Evolutionary conservation across 30 jellyfish, hydroid and myxozoan species (phyloP).

Genomic region (Turritopsis rubra): DNA sequence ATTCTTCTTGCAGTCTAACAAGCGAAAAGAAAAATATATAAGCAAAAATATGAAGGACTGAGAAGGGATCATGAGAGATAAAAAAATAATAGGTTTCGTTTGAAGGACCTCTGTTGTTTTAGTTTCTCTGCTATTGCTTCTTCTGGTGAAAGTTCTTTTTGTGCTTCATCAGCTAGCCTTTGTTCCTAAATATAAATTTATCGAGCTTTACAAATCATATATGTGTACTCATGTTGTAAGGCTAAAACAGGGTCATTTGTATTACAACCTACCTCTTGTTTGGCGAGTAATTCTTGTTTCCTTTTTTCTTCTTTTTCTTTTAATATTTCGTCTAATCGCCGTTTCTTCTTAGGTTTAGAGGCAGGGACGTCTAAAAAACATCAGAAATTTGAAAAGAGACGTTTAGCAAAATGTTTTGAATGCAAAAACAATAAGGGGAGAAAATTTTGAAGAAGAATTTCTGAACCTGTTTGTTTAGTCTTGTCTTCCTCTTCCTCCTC

Average conservation of each 20-base stretch:
- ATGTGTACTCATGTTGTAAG: too few species aligned
- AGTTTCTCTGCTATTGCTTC: constrained; percentile 70
- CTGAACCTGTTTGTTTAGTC: background rate
- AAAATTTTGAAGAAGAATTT: background rate
- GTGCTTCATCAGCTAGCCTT: constrained; percentile 45
- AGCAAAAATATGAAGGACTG: background rate
- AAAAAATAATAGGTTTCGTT: background rate
- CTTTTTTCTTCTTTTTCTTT: constrained; percentile 66
- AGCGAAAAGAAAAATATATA: background rate
- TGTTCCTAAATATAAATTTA: too few species aligned
- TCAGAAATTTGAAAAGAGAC: too few species aligned
- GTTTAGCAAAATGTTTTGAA: too few species aligned
- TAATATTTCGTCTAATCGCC: constrained; percentile 63
- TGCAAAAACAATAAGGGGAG: too few species aligned
- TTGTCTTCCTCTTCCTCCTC: constrained; percentile 44
- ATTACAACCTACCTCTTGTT: constrained; percentile 45
- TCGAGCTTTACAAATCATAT: too few species aligned
- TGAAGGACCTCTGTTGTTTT: constrained; percentile 56
- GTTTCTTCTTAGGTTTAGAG: constrained; percentile 62
- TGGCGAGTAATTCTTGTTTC: constrained; percentile 45
- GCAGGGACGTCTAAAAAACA: background rate
- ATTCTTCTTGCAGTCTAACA: constrained; percentile 89
- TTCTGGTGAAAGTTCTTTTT: constrained; percentile 70
- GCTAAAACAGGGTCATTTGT: too few species aligned
- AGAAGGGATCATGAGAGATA: background rate